Evolutionary conservation across 2,888 invertebrate species (phyloP).

Genomic region (Metalampra italica): DNA sequence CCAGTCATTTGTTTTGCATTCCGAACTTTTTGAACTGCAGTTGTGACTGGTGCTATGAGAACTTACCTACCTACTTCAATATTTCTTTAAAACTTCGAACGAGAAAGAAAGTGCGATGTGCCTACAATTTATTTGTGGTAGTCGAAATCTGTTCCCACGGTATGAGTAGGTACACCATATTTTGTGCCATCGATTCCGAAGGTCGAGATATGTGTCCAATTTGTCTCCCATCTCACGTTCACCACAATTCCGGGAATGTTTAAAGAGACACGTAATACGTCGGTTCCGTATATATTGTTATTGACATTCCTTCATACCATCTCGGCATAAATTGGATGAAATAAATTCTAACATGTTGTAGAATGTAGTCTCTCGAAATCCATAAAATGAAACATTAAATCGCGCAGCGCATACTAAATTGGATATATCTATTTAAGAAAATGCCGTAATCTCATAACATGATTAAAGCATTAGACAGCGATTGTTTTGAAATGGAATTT

Average conservation of each 20-base stretch:
- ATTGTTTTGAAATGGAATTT: slow-evolving; percentile 29
- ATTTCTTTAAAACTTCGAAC: no score
- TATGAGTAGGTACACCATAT: slow-evolving; percentile 40
- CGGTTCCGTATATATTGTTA: slow-evolving; percentile 45
- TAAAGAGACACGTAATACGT: slow-evolving; percentile 44
- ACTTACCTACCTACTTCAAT: no score
- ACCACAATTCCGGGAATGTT: slow-evolving; percentile 47
- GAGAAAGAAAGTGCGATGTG: no score
- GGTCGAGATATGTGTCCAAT: slow-evolving; percentile 43
- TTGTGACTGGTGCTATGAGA: no score
- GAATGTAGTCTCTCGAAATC: slow-evolving; percentile 5
- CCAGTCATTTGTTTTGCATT: no score
- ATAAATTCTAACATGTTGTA: slow-evolving; percentile 10
- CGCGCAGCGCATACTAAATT: not conserved
- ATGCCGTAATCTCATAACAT: slow-evolving; percentile 13
- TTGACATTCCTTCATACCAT: slow-evolving; percentile 26
- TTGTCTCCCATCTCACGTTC: slow-evolving; percentile 52
- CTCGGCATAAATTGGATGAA: slow-evolving; percentile 16
- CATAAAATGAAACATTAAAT: slow-evolving; percentile 1
- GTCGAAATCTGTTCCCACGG: slow-evolving; percentile 11
- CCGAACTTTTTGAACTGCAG: no score
- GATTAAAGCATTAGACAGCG: slow-evolving; percentile 7
- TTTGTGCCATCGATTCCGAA: slow-evolving; percentile 37
- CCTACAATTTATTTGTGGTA: no score
- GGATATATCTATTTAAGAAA: slow-evolving; percentile 7